A percentile compares a stretch with the other conserved stretches of the same genome.
Evolutionary conservation across 1,140 invertebrate genomes (phyloP).

Genomic region (Mercenaria mercenaria): DNA sequence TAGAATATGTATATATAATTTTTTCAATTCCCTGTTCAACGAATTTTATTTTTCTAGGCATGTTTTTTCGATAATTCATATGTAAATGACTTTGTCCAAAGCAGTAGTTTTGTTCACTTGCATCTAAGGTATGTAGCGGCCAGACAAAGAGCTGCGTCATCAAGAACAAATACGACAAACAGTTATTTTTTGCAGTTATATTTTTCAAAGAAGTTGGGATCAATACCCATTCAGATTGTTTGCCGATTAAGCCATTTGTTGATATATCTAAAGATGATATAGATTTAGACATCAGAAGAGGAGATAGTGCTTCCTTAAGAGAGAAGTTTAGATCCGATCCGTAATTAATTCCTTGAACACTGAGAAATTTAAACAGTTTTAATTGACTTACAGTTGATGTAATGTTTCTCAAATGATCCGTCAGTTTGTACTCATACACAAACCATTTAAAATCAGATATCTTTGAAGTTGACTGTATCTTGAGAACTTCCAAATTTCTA

Average conservation of each 20-base stretch:
- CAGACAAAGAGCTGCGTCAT: background rate
- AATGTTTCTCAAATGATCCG: background rate
- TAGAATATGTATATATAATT: background rate
- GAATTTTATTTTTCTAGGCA: background rate
- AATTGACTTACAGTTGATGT: background rate
- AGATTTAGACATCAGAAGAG: background rate
- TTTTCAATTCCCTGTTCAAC: background rate
- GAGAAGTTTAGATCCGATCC: background rate
- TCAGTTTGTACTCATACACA: background rate
- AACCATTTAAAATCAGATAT: background rate
- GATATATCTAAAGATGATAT: background rate
- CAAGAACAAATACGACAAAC: background rate
- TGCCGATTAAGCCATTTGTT: background rate
- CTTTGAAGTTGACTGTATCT: background rate
- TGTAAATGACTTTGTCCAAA: background rate
- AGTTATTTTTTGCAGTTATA: background rate
- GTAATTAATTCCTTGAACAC: background rate
- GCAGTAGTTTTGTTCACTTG: background rate
- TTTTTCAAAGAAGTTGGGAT: background rate
- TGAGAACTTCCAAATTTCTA: background rate
- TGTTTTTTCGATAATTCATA: background rate
- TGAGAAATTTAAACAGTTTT: background rate
- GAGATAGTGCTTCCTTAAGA: background rate
- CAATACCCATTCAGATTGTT: background rate
- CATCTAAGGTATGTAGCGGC: background rate